Conservation (phyloP, 2,113 vertebrate species). For the Peromyscus maniculatus region DNA sequence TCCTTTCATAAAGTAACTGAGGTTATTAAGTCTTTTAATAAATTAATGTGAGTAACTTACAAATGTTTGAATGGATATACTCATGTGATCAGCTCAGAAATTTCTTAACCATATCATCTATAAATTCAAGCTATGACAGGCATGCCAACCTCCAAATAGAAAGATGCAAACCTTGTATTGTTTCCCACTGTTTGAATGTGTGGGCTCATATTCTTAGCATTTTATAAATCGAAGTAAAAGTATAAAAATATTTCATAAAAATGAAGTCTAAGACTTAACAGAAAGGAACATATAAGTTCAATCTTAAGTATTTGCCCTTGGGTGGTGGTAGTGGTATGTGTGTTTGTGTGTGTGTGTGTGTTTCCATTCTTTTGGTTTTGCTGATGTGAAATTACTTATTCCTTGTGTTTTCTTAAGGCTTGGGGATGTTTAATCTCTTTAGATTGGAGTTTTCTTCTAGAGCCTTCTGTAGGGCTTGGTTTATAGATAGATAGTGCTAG, state of each 20-base stretch:
- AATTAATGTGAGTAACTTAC: neutral
- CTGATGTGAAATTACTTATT: neutral
- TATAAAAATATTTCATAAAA: constrained; percentile 30
- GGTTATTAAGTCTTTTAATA: constrained; percentile 20
- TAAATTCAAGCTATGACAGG: neutral
- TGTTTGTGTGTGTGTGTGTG: neutral
- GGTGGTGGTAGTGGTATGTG: fast-evolving
- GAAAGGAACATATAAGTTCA: neutral
- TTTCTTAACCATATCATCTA: neutral
- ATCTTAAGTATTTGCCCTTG: constrained; percentile 22
- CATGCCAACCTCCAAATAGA: neutral
- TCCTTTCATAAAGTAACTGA: neutral
- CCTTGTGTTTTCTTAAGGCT: too few relatives aligned
- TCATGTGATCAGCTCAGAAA: neutral
- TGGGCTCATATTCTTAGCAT: neutral
- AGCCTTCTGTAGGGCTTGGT: too few relatives aligned
- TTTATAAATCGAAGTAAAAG: constrained; percentile 13
- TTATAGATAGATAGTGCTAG: too few relatives aligned
- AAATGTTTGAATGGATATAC: neutral
- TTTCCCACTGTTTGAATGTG: neutral
- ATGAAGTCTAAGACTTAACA: neutral
- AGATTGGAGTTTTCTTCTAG: too few relatives aligned
- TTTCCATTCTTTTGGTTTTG: neutral
- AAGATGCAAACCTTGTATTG: neutral
- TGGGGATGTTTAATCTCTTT: too few relatives aligned